These are phyloP conservation scores for Pocillopora damicornis DNA, from an alignment of 64 coral and sea anemone genomes.

Conservation along the genomic window DNA sequence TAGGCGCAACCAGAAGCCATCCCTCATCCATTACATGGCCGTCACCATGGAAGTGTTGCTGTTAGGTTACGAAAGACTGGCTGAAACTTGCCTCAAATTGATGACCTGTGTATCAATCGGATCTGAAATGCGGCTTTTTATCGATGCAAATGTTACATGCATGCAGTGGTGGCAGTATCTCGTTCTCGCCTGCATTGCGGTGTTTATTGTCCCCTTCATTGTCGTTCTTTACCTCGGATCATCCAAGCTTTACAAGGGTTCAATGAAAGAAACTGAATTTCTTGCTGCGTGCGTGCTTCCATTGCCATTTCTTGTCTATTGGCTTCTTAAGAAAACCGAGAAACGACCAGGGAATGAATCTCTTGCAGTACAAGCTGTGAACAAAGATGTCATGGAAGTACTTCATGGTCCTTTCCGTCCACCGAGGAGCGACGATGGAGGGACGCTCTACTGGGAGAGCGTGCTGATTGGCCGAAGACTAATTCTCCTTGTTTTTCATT, in stretches of 20 bases:
- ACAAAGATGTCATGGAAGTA: conserved; percentile 32
- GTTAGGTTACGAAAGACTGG: conserved; percentile 62
- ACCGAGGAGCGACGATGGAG: conserved; percentile 26
- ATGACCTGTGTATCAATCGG: conserved; percentile 34
- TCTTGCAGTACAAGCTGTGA: neutral
- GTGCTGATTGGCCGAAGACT: conserved; percentile 61
- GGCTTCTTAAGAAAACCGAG: neutral
- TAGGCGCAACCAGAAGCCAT: neutral
- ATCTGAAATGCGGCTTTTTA: conserved; percentile 6
- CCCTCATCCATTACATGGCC: conserved; percentile 41
- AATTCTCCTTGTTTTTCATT: conserved; percentile 25
- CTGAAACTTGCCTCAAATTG: conserved; percentile 49
- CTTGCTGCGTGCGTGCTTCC: conserved; percentile 52
- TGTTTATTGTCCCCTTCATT: conserved; percentile 58
- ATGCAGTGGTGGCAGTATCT: conserved; percentile 63
- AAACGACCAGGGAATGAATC: neutral
- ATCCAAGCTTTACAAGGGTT: conserved; percentile 18
- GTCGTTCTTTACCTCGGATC: conserved; percentile 48
- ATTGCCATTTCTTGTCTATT: conserved; percentile 43
- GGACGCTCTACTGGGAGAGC: conserved; percentile 64
- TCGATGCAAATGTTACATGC: conserved; percentile 60
- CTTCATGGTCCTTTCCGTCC: conserved; percentile 50
- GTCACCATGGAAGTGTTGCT: conserved; percentile 53
- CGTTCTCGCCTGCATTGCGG: conserved; percentile 31
- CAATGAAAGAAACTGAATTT: conserved; percentile 34